Base-by-base conservation (phyloP, 2,113 vertebrate species). In the Ictidomys tridecemlineatus region DNA sequence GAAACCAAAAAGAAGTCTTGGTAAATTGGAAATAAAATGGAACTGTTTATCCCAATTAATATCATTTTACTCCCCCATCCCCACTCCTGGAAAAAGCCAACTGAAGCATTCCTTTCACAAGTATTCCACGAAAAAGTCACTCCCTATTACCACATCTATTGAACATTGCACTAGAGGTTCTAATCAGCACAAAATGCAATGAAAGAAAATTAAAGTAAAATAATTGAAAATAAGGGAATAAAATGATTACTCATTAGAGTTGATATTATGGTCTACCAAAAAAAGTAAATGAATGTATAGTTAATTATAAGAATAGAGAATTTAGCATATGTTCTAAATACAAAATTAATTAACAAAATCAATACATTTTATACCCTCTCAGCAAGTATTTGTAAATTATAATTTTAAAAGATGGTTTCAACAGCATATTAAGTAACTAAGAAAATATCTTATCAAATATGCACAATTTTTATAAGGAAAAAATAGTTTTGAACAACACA, bases 141-240 rank as follows among this genome's bases (percentile, higher is more conserved):
- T 18, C 24, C 34, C 6, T 22, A 67, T 78, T 63, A 3, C 14
- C 45, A 42, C 14, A 51, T 70, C 6, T 37, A 14, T 12, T 37
- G 8, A 82, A 39, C 9, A 45, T n/a, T 67, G 5, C 58, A 67
- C 1, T 37, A 88, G 4, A 65, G 42, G 11, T 69, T 22, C 28
- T 61, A 24, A 89, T 65, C 58, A 72, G 12, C 22, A 65, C 20
- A 96, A 56, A 89, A 20, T 20, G 4, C 30, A 93, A 48, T 26
- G 67, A 96, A 89, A 82, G 34, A 32, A 70, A 92, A 82, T 48
- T 63, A 20, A 77, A 86, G 28, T 67, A 39, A 94, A 86, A 73
- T 42, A 77, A 51, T 34, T 77, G 53, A 20, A 85, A 92, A 82
- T 30, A 92, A 77, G 28, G n/a, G 32, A 93, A 74, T 10, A 34